Percentiles rank a stretch among this genome's conserved stretches.
These are phyloP conservation scores for Phocoena sinus DNA, from an alignment of 2,113 vertebrate species.

Conservation along the genomic window DNA sequence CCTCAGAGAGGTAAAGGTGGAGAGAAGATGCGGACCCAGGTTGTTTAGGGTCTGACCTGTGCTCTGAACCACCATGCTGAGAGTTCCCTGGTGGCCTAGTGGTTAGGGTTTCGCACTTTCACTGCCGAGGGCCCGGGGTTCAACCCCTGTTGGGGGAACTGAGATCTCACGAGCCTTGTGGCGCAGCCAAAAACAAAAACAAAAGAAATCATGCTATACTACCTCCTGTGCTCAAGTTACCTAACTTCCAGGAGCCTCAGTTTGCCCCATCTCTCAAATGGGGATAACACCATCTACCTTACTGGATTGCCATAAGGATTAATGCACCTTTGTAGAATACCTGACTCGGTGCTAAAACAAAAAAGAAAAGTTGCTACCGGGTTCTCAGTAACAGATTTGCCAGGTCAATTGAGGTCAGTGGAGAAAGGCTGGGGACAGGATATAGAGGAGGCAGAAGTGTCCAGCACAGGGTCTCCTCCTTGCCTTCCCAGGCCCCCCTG, in stretches of 20 bases:
- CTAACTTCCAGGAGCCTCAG: neutral
- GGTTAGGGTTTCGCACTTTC: neutral
- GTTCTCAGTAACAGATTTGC: neutral
- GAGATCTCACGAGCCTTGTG: neutral
- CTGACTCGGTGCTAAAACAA: neutral
- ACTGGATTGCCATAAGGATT: neutral
- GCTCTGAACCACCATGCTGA: neutral
- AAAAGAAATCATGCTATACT: neutral
- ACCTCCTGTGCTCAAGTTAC: neutral
- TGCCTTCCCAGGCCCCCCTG: neutral
- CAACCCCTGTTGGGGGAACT: neutral
- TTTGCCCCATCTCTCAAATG: neutral
- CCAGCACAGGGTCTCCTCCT: neutral
- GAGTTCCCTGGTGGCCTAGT: neutral
- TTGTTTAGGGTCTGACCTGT: neutral
- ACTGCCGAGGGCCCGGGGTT: neutral
- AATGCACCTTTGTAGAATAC: neutral
- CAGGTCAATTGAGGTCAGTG: neutral
- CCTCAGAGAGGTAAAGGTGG: neutral
- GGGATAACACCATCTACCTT: neutral
- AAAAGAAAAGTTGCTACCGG: neutral
- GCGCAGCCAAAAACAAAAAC: neutral
- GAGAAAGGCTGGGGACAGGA: neutral
- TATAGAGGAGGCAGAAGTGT: neutral
- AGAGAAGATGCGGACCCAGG: neutral